These are phyloP conservation scores for Trachemys scripta DNA, from an alignment of 2,113 vertebrate species.

Conservation along the genomic window DNA sequence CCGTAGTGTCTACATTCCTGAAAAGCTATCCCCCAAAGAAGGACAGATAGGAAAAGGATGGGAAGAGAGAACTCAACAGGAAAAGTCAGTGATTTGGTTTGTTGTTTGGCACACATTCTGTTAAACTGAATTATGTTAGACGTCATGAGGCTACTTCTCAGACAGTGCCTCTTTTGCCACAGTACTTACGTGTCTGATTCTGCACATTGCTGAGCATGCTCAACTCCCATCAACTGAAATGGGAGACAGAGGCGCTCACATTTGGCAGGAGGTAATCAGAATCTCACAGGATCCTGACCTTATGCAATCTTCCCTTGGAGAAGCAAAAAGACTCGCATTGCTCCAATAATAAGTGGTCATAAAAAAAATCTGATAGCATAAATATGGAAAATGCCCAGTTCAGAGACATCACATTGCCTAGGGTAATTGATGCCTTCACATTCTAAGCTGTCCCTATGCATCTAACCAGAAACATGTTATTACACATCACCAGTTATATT, in stretches of 20 bases:
- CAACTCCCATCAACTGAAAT: not conserved
- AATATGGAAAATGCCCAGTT: not conserved
- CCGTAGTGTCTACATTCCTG: not conserved
- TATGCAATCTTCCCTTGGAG: not conserved
- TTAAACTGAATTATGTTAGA: too few relatives aligned
- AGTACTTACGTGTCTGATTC: not conserved
- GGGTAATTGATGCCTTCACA: too few relatives aligned
- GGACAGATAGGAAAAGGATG: not conserved
- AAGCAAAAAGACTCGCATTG: not conserved
- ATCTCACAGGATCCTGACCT: not conserved
- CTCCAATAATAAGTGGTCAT: slow-evolving; percentile 9
- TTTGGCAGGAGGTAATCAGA: not conserved
- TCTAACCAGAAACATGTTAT: not conserved
- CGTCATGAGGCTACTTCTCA: too few relatives aligned
- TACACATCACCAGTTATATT: not conserved
- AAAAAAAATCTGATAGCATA: not conserved
- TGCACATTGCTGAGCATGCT: not conserved
- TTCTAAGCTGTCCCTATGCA: not conserved
- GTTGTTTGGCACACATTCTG: not conserved
- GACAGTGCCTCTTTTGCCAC: too few relatives aligned
- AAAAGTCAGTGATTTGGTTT: not conserved
- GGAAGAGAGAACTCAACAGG: not conserved
- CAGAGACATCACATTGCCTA: not conserved
- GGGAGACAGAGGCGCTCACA: slow-evolving; percentile 1
- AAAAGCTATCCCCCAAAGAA: not conserved